These are phyloP conservation scores for Germaria angustata DNA, from an alignment of 2,888 invertebrate species.

Conservation along the genomic window DNA sequence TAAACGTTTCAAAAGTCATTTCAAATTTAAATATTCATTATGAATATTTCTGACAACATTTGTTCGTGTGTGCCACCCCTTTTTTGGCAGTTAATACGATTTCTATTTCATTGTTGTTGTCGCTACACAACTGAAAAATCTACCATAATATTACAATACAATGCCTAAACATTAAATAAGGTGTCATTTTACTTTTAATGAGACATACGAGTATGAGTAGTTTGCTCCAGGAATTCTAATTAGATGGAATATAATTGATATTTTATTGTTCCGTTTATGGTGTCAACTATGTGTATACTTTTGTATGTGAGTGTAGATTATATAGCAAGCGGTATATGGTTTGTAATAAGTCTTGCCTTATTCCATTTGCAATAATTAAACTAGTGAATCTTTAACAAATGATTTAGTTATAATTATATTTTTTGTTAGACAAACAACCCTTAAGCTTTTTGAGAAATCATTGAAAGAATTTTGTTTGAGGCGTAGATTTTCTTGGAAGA, in stretches of 20 bases:
- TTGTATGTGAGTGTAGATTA: constrained; percentile 22
- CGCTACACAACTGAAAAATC: neutral
- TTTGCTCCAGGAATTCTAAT: constrained; percentile 26
- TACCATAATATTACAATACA: neutral
- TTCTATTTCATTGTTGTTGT: constrained; percentile 6
- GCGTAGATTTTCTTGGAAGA: constrained; percentile 20
- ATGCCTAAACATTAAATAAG: neutral
- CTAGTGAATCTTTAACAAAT: constrained; percentile 30
- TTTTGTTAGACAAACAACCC: constrained; percentile 10
- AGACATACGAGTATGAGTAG: constrained; percentile 16
- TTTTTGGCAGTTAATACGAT: constrained; percentile 15
- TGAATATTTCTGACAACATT: neutral
- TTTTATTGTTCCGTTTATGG: constrained; percentile 36
- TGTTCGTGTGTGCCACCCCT: neutral
- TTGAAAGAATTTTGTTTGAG: neutral
- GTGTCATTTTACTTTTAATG: constrained; percentile 31
- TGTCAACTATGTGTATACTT: constrained; percentile 15
- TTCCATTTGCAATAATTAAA: neutral
- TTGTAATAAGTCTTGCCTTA: neutral
- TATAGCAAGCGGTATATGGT: neutral
- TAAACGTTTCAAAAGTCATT: neutral
- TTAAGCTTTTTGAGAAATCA: neutral
- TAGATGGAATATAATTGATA: neutral
- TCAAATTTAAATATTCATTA: constrained; percentile 2
- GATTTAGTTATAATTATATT: neutral